Base-by-base conservation (phyloP, 2,113 vertebrate species). In the Tonatia bakeri region DNA sequence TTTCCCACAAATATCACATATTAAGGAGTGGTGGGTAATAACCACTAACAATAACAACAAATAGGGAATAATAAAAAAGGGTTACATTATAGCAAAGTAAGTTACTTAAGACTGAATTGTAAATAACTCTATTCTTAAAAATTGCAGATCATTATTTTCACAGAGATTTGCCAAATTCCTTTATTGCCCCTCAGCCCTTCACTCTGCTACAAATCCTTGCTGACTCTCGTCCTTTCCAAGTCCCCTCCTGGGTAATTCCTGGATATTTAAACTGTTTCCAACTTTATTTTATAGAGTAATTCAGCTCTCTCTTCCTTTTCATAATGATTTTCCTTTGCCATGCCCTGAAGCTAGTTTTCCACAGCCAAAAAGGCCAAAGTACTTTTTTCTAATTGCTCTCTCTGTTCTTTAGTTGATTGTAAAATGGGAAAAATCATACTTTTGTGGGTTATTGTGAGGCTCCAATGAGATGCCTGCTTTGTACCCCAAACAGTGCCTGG, bases 71-170 rank as follows among this genome's bases (percentile, higher is more conserved):
- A 86, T 1, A 45, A 94, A 40, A 16, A 38, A 81, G 38, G 4
- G 31, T 52, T 81, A 52, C 11, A 19, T 64, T 50, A 47, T 4
- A 69, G 40, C 2, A 87, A 94, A 70, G 16, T 56, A 59, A n/a
- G 17, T 50, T 24, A 79, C 80, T 64, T 72, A 33, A 86, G 72
- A 73, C 4, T 77, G n/a, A 89, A 83, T 82, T 90, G 61, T 38
- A 67, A 80, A 76, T 19, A 54, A 67, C 24, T 59, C 28, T 93
- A 1, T 92, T 95, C 43, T 84, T 59, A 87, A 95, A 94, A 91
- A 50, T 20, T 5, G 17, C 38, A 91, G 14, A 16, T 61, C 19
- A 20, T 38, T 28, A 15, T 85, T 56, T 19, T 28, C 14, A 59
- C 26, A 36, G 15, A 87, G 64, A 64, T 31, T 45, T 33, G 15